Base-by-base conservation (phyloP, 2,113 vertebrate genomes). In the Coreoperca whiteheadi region DNA sequence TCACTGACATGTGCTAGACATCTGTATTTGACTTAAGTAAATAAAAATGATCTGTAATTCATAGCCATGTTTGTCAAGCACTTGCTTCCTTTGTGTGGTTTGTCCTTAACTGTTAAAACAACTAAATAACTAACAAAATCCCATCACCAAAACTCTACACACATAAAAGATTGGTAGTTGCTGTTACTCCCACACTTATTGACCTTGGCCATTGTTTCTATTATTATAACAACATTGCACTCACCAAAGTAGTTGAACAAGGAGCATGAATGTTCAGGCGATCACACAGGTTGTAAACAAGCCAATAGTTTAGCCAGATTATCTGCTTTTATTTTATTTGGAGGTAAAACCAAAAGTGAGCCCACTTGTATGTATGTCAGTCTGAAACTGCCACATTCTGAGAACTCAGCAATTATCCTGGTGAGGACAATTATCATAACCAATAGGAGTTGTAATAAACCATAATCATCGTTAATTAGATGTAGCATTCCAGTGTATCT, bases 1-100 rank as follows among this genome's bases (percentile, higher is more conserved):
- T 95, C 87, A 94, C 73, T 15, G 95, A 95, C 2, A 93, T 93
- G 85, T 95, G 95, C 75, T 95, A 94, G 85, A 89, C 34, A 8
- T 67, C 77, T 89, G 77, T 82, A 50, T 56, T 74, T 81, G 73
- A 89, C 48, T 34, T 61, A 16, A 90, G 64, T 81, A 75, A 94
- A 91, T 87, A 91, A 93, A 94, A 80, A 54, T 30, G 14, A 89
- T 46, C 11, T 88, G 23, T 83, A 79, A 85, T 87, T 87, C 83
- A 90, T 84, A 85, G 83, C 28, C 16, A 23, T 39, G 16, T 51
- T 56, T 82, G 71, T 79, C 39, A 16, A 15, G 14, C 28, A 18
- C 20, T 34, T 80, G 15, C 20, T 83, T 82, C 37, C 41, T 79
- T 63, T 63, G 56, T 21, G 0, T 73, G 32, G 21, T 41, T 77